These are phyloP conservation scores for Cryptophagus acutangulus DNA, from an alignment of 2,888 invertebrate species.

Conservation along the genomic window DNA sequence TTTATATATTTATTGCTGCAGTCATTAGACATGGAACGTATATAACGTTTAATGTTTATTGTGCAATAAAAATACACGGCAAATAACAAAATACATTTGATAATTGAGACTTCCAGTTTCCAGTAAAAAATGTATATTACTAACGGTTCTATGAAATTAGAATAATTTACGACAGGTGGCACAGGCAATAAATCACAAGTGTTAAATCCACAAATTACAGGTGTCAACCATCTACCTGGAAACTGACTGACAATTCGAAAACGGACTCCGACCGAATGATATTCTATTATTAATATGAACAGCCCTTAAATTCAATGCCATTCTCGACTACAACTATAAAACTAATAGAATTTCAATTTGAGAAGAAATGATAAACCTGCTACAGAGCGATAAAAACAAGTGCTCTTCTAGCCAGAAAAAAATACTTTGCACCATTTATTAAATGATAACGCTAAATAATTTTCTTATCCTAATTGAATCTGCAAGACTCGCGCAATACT, in stretches of 20 bases:
- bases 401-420: conserved; percentile 34
- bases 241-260: not conserved
- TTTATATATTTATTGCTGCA: not conserved
- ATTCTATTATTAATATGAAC: too few relatives aligned
- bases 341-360: too few relatives aligned
- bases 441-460: conserved; percentile 44
- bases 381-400: conserved; percentile 34
- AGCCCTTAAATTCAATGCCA: too few relatives aligned
- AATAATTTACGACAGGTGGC: conserved; percentile 6
- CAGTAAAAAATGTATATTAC: not conserved
- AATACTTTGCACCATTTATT: conserved; percentile 42
- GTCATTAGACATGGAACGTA: not conserved
- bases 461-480: conserved; percentile 49
- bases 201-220: not conserved
- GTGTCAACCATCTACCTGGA: conserved; percentile 3
- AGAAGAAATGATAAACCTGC: conserved; percentile 34
- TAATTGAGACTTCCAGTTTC: not conserved
- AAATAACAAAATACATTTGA: not conserved
- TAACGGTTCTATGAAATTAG: not conserved
- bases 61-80: not conserved
- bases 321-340: too few relatives aligned
- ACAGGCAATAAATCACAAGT: conserved; percentile 5
- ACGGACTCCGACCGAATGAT: too few relatives aligned
- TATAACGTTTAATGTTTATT: conserved; percentile 1
- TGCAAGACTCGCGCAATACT: too few relatives aligned